Percentiles rank a stretch among this genome's conserved stretches.
Evolutionary conservation across 2,113 vertebrate genomes (phyloP).

Genomic region (Larimichthys crocea): DNA sequence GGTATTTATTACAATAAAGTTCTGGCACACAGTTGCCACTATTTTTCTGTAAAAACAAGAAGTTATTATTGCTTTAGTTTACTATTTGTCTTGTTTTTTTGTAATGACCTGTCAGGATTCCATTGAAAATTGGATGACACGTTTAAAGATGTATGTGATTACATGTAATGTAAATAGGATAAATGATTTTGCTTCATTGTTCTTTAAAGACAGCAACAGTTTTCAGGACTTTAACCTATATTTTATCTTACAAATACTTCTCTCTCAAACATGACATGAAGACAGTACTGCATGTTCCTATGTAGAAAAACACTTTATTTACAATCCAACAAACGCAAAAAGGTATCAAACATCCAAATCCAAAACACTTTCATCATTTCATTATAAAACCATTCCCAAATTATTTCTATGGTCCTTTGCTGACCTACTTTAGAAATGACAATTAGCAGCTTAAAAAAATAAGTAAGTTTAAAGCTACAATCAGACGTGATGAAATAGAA

Average conservation of each 20-base stretch:
- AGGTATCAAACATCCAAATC: constrained; percentile 42
- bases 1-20: no score
- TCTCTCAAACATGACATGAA: background rate
- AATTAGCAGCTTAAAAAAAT: constrained; percentile 25
- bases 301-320: constrained; percentile 66
- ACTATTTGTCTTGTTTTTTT: background rate
- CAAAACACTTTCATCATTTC: constrained; percentile 18
- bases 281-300: background rate
- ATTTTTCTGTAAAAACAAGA: no score
- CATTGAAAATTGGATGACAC: background rate
- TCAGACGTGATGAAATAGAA: constrained; percentile 1
- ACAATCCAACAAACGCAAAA: constrained; percentile 49
- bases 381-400: constrained; percentile 43
- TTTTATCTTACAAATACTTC: background rate
- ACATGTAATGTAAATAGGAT: background rate
- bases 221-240: background rate
- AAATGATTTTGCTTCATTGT: background rate
- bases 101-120: background rate
- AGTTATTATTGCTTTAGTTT: background rate
- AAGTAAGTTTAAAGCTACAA: constrained; percentile 37
- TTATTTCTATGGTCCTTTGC: constrained; percentile 5
- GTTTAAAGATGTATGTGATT: background rate
- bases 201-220: background rate
- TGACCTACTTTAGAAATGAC: constrained; percentile 11
- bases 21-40: no score